These are phyloP conservation scores for Porites lutea DNA, from an alignment of 64 coral and sea anemone species.

Conservation along the genomic window DNA sequence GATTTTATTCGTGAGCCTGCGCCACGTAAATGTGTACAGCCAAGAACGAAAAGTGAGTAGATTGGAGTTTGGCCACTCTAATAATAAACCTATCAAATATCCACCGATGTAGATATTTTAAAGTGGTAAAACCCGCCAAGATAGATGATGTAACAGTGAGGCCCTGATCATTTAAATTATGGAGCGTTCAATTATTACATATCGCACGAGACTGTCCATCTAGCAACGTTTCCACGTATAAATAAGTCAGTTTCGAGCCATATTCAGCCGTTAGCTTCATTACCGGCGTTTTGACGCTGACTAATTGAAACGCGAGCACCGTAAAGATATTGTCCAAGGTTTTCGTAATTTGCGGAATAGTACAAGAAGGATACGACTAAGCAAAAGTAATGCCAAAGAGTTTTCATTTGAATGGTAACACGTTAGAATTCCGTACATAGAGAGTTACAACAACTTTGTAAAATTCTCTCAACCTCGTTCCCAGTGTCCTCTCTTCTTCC, in stretches of 20 bases:
- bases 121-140: slow-evolving; percentile 35
- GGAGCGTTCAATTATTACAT: neutral
- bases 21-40: slow-evolving; percentile 27
- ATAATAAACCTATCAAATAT: slow-evolving; percentile 31
- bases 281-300: no score
- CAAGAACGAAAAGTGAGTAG: slow-evolving; percentile 31
- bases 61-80: slow-evolving; percentile 36
- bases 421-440: no score
- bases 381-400: no score
- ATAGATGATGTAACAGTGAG: neutral
- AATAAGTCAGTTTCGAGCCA: neutral
- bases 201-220: neutral
- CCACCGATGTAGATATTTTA: slow-evolving; percentile 43
- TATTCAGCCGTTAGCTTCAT: no score
- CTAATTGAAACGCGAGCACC: no score
- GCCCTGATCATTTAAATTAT: slow-evolving; percentile 40
- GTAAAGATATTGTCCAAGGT: no score
- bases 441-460: no score
- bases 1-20: slow-evolving; percentile 61
- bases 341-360: no score
- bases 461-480: no score
- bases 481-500: no score
- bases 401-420: no score
- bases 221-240: neutral
- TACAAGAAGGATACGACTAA: no score